These are phyloP conservation scores for Sanderia malayensis DNA, from an alignment of 30 jellyfish, hydroid and myxozoan species.

Conservation along the genomic window DNA sequence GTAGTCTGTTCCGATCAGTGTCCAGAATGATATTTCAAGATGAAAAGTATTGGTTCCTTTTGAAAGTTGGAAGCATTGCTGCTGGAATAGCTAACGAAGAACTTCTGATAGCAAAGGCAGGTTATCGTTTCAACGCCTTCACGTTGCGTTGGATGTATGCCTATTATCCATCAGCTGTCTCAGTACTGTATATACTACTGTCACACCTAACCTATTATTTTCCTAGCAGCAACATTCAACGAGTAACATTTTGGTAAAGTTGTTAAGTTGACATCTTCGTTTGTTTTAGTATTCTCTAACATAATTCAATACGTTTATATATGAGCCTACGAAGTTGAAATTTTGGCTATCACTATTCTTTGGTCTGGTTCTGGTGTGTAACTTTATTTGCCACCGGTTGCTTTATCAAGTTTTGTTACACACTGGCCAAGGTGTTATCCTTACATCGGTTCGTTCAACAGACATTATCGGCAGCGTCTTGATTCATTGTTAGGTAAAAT, in stretches of 20 bases:
- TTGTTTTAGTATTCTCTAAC: conserved; percentile 1
- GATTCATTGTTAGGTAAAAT: background rate
- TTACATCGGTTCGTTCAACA: background rate
- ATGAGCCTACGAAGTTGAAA: background rate
- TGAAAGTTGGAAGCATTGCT: conserved; percentile 2
- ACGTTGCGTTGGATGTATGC: background rate
- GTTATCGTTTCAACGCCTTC: conserved; percentile 2
- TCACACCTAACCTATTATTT: conserved; percentile 1
- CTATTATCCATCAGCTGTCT: conserved; percentile 1
- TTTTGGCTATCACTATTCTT: background rate
- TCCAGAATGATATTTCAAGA: background rate
- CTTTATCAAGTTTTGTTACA: conserved; percentile 1
- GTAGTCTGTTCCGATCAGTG: conserved; percentile 4
- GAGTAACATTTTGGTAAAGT: background rate
- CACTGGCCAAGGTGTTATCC: conserved; percentile 2
- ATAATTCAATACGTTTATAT: background rate
- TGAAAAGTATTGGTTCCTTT: conserved; percentile 1
- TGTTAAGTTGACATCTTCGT: background rate
- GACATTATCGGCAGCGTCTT: conserved; percentile 3
- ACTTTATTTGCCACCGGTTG: conserved; percentile 1
- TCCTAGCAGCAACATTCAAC: conserved; percentile 4
- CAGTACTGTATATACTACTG: background rate
- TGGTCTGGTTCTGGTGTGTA: conserved; percentile 5
- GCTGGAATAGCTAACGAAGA: conserved; percentile 2
- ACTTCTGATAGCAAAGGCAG: conserved; percentile 1